Percentiles rank a stretch among this genome's conserved stretches.
Evolutionary conservation across 1,140 invertebrate genomes (phyloP).

Genomic region (Druon quercuslanigerum): DNA sequence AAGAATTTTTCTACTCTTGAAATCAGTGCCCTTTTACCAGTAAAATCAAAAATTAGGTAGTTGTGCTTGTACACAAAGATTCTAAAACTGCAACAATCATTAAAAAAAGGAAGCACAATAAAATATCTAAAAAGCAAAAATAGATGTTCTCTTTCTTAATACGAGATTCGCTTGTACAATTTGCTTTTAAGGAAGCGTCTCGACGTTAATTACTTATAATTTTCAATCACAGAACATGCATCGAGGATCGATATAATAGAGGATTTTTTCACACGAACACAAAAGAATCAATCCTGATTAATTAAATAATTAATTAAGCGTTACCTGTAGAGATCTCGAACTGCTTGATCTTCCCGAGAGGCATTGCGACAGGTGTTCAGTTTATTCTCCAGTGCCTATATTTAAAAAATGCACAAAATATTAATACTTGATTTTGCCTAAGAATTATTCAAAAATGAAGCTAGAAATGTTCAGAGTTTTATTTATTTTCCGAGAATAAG

Average conservation of each 20-base stretch:
- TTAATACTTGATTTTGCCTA: constrained; percentile 36
- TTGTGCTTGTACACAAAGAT: constrained; percentile 27
- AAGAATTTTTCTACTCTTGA: neutral
- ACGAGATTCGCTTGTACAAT: neutral
- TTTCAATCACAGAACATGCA: constrained; percentile 25
- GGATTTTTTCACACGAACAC: constrained; percentile 19
- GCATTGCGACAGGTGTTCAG: constrained; percentile 72
- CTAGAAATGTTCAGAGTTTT: neutral
- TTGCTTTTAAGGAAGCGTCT: constrained; percentile 14
- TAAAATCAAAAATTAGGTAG: constrained; percentile 32
- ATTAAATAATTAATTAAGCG: constrained; percentile 56
- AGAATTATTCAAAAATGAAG: neutral
- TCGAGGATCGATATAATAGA: constrained; percentile 8
- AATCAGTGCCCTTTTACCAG: neutral
- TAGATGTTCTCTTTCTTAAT: too few relatives aligned
- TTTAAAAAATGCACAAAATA: constrained; percentile 43
- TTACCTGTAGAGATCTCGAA: constrained; percentile 75
- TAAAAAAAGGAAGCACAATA: constrained; percentile 5
- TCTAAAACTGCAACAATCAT: constrained; percentile 14
- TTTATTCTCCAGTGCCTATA: constrained; percentile 73
- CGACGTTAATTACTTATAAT: constrained; percentile 11
- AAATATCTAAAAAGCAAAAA: neutral
- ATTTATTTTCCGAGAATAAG: constrained; percentile 5
- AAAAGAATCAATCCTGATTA: constrained; percentile 45
- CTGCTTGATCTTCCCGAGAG: constrained; percentile 72